Evolutionary conservation across 1,140 invertebrate genomes (phyloP), one percentile per base, ranked within the genome.

Genomic region (Halotydeus destructor): DNA sequence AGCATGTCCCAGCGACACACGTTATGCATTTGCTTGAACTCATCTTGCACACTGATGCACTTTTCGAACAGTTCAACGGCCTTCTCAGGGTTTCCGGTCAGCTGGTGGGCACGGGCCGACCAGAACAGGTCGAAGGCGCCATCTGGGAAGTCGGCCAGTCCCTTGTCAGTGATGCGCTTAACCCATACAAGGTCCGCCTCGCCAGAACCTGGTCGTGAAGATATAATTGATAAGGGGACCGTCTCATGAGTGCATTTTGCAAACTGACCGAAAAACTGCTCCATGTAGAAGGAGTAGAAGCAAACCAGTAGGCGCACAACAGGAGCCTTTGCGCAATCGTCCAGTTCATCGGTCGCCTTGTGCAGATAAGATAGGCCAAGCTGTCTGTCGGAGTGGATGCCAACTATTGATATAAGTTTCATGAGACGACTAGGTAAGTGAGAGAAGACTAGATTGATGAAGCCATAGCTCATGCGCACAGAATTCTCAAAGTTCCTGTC

Each of bases 1-100:
- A 88, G 73, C 21, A 93, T 62, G 60, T 96, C 88, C 89, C 88
- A 96, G 58, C 75, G 89, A 57, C 84, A 89, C 0, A 94, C 56
- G 58, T 91, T 83, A 61, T 91, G 84, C 58, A 94, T 89, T 55
- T 94, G 86, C 3, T 75, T 71, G 82, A 86, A 96, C 5, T 78
- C 63, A 45, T 73, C 60, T 55, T 91, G 84, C 11, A 77, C 79
- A 35, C 76, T 70, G 63, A 85, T 78, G 0, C 83, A 85, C 48
- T 70, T 72, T 31, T 72, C 73, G 60, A 86, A 93, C 62, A 73
- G 82, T 2, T 64, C 56, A 34, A 81, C 70, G 2, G 79, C 74
- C 22, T 18, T 12, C 11, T 37, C 19, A 37, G 21, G 26, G 8
- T 37, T 1, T 8, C 35, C 35, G n/a, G 22, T 37, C 3, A 37